Evolutionary conservation across 1,140 invertebrate species (phyloP).

Genomic region (Drosophila equinoxialis): DNA sequence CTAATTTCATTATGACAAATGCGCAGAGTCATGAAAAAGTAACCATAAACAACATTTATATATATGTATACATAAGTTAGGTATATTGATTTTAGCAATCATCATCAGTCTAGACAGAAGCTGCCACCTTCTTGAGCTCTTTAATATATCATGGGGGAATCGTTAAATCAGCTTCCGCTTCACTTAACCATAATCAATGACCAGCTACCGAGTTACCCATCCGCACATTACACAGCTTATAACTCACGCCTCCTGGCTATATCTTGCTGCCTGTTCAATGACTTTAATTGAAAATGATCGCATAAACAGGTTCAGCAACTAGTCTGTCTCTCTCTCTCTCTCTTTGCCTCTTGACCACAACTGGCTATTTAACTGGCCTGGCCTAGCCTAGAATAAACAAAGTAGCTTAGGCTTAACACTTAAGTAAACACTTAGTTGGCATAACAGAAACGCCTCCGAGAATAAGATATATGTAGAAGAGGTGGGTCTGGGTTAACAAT

Average conservation of each 20-base stretch:
- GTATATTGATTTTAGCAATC: conserved; percentile 31
- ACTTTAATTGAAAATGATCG: conserved; percentile 73
- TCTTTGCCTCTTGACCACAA: background rate
- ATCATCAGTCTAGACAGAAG: conserved; percentile 43
- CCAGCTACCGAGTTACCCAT: conserved; percentile 61
- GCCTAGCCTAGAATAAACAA: conserved; percentile 3
- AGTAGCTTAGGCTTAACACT: conserved; percentile 42
- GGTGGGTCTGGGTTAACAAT: conserved; percentile 27
- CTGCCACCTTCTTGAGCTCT: conserved; percentile 37
- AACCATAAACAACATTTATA: background rate
- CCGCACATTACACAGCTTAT: conserved; percentile 32
- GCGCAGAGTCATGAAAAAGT: conserved; percentile 43
- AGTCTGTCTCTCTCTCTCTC: background rate
- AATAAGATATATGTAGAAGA: background rate
- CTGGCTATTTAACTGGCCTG: conserved; percentile 30
- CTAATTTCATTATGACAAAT: conserved; percentile 77
- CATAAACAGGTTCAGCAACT: conserved; percentile 14
- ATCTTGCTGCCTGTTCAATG: conserved; percentile 1
- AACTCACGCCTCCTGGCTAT: conserved; percentile 37
- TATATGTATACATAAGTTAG: background rate
- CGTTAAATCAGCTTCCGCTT: conserved; percentile 44
- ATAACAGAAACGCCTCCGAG: conserved; percentile 50
- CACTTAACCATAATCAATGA: conserved; percentile 45
- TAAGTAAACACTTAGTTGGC: conserved; percentile 70
- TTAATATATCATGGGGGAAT: conserved; percentile 49